Base-by-base conservation (phyloP, 2,113 vertebrate genomes). In the Grantiella picta region DNA sequence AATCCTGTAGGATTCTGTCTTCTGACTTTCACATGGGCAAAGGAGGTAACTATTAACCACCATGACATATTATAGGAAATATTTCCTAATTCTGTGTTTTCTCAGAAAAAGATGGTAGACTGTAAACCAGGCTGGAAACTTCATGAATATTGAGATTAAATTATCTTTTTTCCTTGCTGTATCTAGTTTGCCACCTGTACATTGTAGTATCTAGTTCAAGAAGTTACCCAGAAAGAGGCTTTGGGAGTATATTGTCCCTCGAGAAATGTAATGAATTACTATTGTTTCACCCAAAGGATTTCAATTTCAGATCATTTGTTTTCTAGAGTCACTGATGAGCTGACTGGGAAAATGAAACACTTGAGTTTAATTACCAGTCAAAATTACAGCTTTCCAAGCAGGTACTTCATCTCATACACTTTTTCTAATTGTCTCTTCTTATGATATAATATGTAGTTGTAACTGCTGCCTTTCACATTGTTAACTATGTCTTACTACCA, bases 321-420 rank as follows among this genome's bases (percentile, higher is more conserved):
- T 98, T 97, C 96, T 96, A 76, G 95, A 98, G 92, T 97, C 95
- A 97, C 96, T 98, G 97, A 97, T 97, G 97, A 98, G 94, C 95
- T 98, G 95, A 97, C 96, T 98, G 93, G 95, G 96, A 97, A 98
- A 98, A 98, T 97, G 96, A 98, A 98, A 97, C 97, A 97, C 97
- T 98, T 97, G 95, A 97, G 88, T 97, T 98, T 98, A 98, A 98
- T 98, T 98, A 97, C 92, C 90, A 97, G 95, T 90, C 96, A 96
- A 97, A 98, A 98, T 98, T 97, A 97, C 75, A 97, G 96, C 83
- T 97, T 92, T 96, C 66, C 93, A 91, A 97, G 95, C 96, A 97
- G 96, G 94, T 97, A 97, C 97, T 98, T 98, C 80, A 97, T 98
- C 95, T 97, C 96, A 77, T 93, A 95, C 45, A 86, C 94, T 93